phyloP scores from a whole-genome alignment of 2,113 vertebrate genomes.

The Xenopus tropicalis region DNA sequence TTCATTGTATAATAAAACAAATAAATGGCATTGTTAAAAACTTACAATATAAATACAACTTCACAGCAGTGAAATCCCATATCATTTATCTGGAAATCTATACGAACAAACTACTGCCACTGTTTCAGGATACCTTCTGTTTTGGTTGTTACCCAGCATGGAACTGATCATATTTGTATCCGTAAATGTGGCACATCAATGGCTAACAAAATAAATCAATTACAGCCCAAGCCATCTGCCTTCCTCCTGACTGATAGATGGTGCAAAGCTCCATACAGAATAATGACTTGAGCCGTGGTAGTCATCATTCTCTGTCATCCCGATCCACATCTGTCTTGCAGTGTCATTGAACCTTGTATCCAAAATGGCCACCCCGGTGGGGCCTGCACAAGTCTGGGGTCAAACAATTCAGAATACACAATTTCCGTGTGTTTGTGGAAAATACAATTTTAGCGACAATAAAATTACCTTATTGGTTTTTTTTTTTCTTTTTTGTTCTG shows the following conservation, averaged over 20 bases:
- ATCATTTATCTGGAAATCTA: background rate
- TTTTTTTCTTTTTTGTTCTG: constrained; percentile 21
- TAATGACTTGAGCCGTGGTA: constrained; percentile 50
- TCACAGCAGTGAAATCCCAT: no score
- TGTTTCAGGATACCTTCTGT: constrained; percentile 26
- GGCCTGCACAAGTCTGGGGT: constrained; percentile 23
- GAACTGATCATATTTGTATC: constrained; percentile 47
- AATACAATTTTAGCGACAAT: constrained; percentile 31
- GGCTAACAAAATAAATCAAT: constrained; percentile 49
- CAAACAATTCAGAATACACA: constrained; percentile 12
- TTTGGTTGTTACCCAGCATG: constrained; percentile 18
- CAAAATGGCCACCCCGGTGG: constrained; percentile 40
- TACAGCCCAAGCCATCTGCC: constrained; percentile 49
- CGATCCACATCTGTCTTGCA: constrained; percentile 46
- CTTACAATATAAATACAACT: no score
- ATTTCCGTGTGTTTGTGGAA: constrained; percentile 36
- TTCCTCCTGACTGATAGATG: constrained; percentile 51
- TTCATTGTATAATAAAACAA: no score
- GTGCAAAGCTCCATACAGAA: constrained; percentile 23
- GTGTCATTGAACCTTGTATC: constrained; percentile 47
- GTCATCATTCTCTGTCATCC: constrained; percentile 56
- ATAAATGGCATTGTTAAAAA: no score
- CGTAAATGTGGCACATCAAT: constrained; percentile 49
- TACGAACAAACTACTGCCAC: background rate
- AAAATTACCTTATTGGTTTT: constrained; percentile 18